A percentile compares a stretch with the other conserved stretches of the same genome.
These are phyloP conservation scores for Aphaenogaster rudis DNA, from an alignment of 1,140 invertebrate species.

Conservation along the genomic window DNA sequence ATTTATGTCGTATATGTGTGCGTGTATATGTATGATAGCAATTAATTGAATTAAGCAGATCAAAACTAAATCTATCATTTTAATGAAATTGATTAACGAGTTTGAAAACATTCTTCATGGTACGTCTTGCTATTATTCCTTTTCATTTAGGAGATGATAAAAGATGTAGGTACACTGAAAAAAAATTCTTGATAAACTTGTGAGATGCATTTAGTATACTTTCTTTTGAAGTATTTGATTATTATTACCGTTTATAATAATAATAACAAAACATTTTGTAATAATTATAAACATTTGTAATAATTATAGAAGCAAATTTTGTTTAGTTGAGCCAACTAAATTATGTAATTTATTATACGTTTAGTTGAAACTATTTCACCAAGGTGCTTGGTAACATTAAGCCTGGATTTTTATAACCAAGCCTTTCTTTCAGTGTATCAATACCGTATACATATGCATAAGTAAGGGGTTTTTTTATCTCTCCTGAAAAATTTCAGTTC, in stretches of 20 bases:
- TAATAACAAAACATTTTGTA: too few species aligned
- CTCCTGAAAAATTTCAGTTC: background rate
- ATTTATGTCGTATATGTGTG: background rate
- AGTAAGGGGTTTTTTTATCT: background rate
- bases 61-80: background rate
- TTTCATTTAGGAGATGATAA: background rate
- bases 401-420: too few species aligned
- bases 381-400: too few species aligned
- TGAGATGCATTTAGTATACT: too few species aligned
- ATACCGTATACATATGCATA: background rate
- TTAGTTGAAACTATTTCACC: too few species aligned
- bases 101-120: background rate
- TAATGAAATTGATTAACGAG: background rate
- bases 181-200: too few species aligned
- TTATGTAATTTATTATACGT: too few species aligned
- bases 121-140: background rate
- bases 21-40: background rate
- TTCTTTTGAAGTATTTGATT: too few species aligned
- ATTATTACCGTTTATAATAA: too few species aligned
- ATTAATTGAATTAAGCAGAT: constrained; percentile 37
- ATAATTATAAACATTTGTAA: too few species aligned
- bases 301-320: too few species aligned
- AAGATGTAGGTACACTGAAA: background rate
- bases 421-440: background rate
- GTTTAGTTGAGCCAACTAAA: too few species aligned